Conservation (phyloP, 2,797 vertebrate species). For the Catamblyrhynchus diadema region DNA sequence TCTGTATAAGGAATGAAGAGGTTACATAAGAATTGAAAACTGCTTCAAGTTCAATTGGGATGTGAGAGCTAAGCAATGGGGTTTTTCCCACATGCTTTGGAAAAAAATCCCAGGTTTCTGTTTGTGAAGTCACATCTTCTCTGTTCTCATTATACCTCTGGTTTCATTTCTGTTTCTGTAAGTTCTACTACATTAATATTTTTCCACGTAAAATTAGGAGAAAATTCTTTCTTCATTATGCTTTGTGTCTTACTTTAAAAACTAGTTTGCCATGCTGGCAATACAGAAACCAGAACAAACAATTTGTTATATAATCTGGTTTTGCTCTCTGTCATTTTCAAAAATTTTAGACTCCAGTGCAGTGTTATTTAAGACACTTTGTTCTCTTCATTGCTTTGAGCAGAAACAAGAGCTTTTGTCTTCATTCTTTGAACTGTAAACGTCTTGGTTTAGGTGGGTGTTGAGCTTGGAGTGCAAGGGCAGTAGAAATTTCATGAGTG, state of each 20-base stretch:
- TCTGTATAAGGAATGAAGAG: neutral
- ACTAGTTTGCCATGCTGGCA: neutral
- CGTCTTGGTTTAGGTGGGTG: constrained; percentile 75
- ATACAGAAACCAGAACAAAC: neutral
- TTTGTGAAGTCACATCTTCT: neutral
- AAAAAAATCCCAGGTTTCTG: neutral
- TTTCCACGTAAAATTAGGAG: neutral
- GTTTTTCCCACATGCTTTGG: neutral
- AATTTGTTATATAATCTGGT: neutral
- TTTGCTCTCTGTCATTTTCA: neutral
- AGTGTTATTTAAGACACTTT: neutral
- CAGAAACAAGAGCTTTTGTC: neutral
- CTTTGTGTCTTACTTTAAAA: neutral
- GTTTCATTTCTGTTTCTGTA: neutral
- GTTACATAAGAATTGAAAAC: neutral
- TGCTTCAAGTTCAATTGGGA: neutral
- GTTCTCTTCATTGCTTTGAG: neutral
- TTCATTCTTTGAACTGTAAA: neutral
- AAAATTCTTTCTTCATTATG: neutral
- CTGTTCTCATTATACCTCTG: neutral
- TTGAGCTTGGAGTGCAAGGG: constrained; percentile 73
- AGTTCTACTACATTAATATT: neutral
- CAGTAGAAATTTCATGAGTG: constrained; percentile 76
- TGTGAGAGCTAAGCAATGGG: neutral
- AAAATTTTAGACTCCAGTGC: neutral